Evolutionary conservation across 2,113 vertebrate genomes (phyloP).

Genomic region (Mobula hypostoma): DNA sequence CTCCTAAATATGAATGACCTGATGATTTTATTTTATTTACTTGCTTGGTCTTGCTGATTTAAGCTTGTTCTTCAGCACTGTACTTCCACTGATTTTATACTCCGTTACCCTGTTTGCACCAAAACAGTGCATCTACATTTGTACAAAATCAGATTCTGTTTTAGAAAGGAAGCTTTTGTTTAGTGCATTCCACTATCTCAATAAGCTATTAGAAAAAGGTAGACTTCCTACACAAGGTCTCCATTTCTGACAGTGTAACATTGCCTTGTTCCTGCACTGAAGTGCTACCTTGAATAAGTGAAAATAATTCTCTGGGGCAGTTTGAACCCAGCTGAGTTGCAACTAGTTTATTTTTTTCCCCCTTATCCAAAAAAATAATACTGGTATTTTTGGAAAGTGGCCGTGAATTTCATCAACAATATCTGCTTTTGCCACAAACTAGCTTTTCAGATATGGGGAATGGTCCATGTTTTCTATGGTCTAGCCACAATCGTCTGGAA

Average conservation of each 20-base stretch:
- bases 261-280: not conserved
- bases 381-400: too few relatives aligned
- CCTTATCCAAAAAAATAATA: not conserved
- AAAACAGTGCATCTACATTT: not conserved
- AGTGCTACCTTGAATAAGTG: not conserved
- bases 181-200: not conserved
- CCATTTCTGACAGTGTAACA: not conserved
- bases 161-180: not conserved
- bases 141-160: not conserved
- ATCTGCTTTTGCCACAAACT: too few relatives aligned
- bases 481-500: too few relatives aligned
- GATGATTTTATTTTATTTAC: not conserved
- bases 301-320: not conserved
- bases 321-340: not conserved
- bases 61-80: not conserved
- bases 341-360: not conserved
- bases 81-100: not conserved
- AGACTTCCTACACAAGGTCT: not conserved
- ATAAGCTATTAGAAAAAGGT: not conserved
- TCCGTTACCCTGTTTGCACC: not conserved
- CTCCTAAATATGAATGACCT: not conserved
- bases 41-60: not conserved
- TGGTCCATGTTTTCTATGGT: too few relatives aligned
- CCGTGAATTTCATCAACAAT: not conserved
- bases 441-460: too few relatives aligned